A percentile compares a stretch with the other conserved stretches of the same genome.
Conservation (phyloP, 2,113 vertebrate genomes). For the Mus pahari region DNA sequence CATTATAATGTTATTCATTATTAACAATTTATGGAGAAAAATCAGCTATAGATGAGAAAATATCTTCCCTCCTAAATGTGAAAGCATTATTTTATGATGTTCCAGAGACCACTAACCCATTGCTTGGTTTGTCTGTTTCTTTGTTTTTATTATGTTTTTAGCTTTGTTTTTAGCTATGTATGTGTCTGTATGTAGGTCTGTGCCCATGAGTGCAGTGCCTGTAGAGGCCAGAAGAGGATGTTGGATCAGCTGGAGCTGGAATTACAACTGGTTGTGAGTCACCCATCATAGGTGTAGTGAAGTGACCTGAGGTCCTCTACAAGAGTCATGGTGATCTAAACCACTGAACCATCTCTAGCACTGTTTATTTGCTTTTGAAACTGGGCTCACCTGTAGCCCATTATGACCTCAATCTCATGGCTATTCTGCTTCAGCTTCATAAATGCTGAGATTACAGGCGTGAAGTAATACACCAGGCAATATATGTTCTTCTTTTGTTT, state of each 20-base stretch:
- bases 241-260: neutral
- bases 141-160: neutral
- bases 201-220: neutral
- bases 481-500: neutral
- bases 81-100: neutral
- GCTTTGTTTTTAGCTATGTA: neutral
- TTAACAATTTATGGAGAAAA: conserved; percentile 15
- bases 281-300: neutral
- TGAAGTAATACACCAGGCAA: neutral
- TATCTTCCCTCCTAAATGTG: conserved; percentile 23
- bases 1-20: neutral
- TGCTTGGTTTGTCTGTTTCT: neutral
- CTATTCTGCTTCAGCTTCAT: neutral
- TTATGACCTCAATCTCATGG: neutral
- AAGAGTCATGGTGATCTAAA: neutral
- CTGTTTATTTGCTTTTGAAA: neutral
- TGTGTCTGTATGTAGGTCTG: neutral
- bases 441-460: neutral
- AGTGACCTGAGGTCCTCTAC: neutral
- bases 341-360: too few relatives aligned
- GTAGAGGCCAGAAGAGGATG: neutral
- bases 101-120: neutral
- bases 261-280: neutral
- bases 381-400: neutral
- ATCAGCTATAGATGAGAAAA: neutral